Conservation (phyloP, 2,888 invertebrate genomes). For the Polyommatus icarus region DNA sequence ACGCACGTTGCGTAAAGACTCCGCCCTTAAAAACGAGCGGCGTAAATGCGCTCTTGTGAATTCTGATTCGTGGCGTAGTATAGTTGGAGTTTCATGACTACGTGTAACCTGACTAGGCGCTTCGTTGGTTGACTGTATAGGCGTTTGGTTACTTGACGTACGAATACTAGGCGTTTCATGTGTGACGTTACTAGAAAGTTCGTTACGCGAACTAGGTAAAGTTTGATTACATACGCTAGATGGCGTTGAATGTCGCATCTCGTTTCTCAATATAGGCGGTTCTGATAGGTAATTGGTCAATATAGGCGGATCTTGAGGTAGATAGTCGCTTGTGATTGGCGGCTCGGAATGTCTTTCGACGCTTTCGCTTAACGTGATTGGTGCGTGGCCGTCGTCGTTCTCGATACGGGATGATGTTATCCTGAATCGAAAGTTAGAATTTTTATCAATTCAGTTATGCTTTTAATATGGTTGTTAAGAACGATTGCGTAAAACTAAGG, state of each 20-base stretch:
- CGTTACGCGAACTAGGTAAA: background rate
- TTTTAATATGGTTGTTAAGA: too few relatives aligned
- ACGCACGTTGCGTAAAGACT: slow-evolving; percentile 16
- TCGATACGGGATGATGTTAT: slow-evolving; percentile 62
- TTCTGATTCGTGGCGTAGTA: background rate
- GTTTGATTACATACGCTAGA: background rate
- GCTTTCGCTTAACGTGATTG: slow-evolving; percentile 69
- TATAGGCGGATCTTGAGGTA: slow-evolving; percentile 12
- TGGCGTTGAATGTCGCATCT: background rate
- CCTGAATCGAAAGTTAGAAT: too few relatives aligned
- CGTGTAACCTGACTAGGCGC: background rate
- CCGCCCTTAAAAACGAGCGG: slow-evolving; percentile 15
- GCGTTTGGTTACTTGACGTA: background rate
- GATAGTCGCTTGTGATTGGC: slow-evolving; percentile 39
- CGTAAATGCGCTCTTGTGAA: slow-evolving; percentile 16
- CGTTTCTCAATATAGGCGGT: slow-evolving; percentile 34
- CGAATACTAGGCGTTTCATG: background rate
- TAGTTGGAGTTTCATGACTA: background rate
- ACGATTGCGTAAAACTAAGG: too few relatives aligned
- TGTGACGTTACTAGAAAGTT: background rate
- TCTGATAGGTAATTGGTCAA: background rate
- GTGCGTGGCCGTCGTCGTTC: slow-evolving; percentile 60
- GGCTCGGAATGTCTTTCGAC: slow-evolving; percentile 58
- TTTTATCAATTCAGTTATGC: too few relatives aligned
- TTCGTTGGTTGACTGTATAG: background rate